These are phyloP conservation scores for Caradrina clavipalpis DNA, from an alignment of 2,888 invertebrate genomes.

Conservation along the genomic window DNA sequence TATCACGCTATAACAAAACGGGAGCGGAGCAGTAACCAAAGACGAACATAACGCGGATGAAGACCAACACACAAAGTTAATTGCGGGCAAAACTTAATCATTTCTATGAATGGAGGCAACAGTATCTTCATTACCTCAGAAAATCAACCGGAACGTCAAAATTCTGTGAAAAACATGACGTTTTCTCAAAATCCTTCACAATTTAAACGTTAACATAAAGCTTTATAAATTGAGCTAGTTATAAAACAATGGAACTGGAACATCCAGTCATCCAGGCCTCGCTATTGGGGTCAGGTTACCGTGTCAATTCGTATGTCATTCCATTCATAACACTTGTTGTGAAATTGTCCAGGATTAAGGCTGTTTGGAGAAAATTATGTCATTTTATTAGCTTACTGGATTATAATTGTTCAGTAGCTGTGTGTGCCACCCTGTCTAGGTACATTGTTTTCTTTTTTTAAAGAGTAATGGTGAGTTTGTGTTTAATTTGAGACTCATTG, in stretches of 20 bases:
- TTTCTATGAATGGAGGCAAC: no score
- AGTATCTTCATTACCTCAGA: no score
- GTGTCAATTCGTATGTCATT: constrained; percentile 1
- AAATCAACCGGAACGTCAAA: no score
- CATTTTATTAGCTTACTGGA: neutral
- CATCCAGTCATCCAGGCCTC: neutral
- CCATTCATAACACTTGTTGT: neutral
- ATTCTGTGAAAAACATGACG: no score
- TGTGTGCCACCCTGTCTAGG: neutral
- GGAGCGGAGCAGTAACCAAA: no score
- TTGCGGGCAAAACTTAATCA: no score
- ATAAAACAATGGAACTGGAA: neutral
- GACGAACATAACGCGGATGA: no score
- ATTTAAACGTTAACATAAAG: neutral
- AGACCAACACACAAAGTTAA: no score
- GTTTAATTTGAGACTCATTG: no score
- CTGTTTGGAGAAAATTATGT: neutral
- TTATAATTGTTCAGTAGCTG: neutral
- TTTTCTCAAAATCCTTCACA: no score
- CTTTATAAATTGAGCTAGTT: constrained; percentile 2
- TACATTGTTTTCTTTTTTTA: neutral
- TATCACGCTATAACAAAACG: no score
- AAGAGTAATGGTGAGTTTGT: no score
- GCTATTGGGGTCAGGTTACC: neutral
- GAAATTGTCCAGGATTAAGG: neutral